Evolutionary conservation across 2,888 invertebrate genomes (phyloP).

Genomic region (Apamea crenata): DNA sequence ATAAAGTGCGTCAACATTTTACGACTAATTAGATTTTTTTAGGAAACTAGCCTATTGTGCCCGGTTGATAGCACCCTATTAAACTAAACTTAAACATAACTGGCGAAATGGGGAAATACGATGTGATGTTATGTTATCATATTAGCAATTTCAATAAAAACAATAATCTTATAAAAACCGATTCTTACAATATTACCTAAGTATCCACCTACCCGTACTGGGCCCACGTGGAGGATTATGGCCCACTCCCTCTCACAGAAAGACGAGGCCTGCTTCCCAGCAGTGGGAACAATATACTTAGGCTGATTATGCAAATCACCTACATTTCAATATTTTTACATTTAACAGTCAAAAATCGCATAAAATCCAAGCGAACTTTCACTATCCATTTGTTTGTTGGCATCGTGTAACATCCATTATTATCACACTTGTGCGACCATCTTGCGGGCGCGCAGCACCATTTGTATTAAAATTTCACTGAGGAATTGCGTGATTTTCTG

Average conservation of each 20-base stretch:
- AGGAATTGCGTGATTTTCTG: conserved; percentile 20
- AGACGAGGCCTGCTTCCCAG: no score
- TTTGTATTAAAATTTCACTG: conserved; percentile 20
- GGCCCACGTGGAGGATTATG: no score
- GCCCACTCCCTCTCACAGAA: no score
- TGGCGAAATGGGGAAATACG: no score
- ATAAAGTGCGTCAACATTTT: no score
- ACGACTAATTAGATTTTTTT: no score
- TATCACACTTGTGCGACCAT: conserved; percentile 54
- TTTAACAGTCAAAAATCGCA: conserved; percentile 22
- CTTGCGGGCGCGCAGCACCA: conserved; percentile 11
- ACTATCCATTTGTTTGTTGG: conserved; percentile 54
- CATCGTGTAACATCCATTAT: conserved; percentile 39
- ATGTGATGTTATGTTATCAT: background rate
- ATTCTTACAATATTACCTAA: background rate
- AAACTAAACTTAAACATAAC: no score
- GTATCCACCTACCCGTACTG: no score
- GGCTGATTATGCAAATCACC: background rate
- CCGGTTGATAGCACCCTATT: no score
- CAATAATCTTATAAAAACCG: background rate
- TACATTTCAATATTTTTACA: conserved; percentile 20
- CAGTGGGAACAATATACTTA: no score
- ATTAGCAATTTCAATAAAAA: no score
- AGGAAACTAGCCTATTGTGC: no score
- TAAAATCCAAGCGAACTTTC: conserved; percentile 66